Percentiles rank a stretch among this genome's conserved stretches.
Conservation (phyloP, 2,888 invertebrate species). For the Synanthedon tipuliformis region DNA sequence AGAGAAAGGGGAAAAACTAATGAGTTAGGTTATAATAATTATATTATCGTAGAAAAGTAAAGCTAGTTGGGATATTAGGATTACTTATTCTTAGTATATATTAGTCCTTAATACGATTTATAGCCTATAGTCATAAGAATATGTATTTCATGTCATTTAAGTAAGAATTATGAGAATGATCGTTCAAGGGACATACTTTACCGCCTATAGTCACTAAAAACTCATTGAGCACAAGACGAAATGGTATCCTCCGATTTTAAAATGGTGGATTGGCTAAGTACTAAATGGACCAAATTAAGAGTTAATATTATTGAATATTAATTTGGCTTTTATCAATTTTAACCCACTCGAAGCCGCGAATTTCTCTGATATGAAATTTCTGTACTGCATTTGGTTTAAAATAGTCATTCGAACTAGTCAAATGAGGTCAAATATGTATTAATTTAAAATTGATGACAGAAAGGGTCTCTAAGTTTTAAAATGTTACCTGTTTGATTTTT, state of each 20-base stretch:
- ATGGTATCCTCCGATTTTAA: neutral
- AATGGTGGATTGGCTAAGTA: neutral
- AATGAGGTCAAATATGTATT: no score
- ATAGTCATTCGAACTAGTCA: no score
- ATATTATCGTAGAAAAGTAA: conserved; percentile 58
- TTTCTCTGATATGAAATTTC: no score
- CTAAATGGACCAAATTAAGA: no score
- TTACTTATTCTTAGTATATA: conserved; percentile 47
- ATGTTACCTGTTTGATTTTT: no score
- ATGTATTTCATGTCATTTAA: conserved; percentile 29
- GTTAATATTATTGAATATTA: no score
- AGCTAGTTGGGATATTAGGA: conserved; percentile 51
- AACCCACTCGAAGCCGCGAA: no score
- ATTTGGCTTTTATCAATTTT: no score
- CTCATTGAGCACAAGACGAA: conserved; percentile 2
- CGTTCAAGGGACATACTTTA: conserved; percentile 6
- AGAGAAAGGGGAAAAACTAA: conserved; percentile 6
- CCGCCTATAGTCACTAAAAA: conserved; percentile 29
- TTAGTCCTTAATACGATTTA: conserved; percentile 52
- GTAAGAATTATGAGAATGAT: neutral
- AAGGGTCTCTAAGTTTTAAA: no score
- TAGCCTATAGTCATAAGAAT: conserved; percentile 68
- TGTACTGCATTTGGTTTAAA: no score
- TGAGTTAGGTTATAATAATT: conserved; percentile 34
- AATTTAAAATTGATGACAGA: no score